Evolutionary conservation across 2,113 vertebrate genomes (phyloP).

Genomic region (cat (Felis catus)): DNA sequence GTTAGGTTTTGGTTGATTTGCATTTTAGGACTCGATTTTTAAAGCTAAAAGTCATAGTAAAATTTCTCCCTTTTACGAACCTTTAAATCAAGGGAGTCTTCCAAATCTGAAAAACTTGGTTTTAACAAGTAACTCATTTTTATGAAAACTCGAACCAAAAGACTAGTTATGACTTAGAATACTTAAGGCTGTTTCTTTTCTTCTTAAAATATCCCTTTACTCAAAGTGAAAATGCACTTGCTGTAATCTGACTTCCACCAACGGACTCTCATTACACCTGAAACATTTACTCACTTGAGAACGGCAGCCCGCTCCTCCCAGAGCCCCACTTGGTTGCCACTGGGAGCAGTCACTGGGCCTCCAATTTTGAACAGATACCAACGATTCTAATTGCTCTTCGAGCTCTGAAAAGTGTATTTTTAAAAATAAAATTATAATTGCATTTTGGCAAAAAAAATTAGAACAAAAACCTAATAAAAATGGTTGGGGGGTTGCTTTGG

Average conservation of each 20-base stretch:
- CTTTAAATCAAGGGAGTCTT: slow-evolving; percentile 11
- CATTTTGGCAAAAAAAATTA: background rate
- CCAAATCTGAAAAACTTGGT: slow-evolving; percentile 41
- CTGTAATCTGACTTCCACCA: slow-evolving; percentile 55
- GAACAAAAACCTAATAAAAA: background rate
- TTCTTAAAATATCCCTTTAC: slow-evolving; percentile 76
- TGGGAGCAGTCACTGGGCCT: background rate
- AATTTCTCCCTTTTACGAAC: background rate
- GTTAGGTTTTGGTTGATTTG: slow-evolving; percentile 16
- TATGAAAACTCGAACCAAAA: slow-evolving; percentile 68
- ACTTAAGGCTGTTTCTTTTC: slow-evolving; percentile 39
- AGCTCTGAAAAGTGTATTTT: background rate
- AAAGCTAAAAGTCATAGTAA: background rate
- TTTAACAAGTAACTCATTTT: slow-evolving; percentile 63
- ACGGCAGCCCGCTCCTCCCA: slow-evolving; percentile 4
- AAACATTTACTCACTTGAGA: slow-evolving; percentile 50
- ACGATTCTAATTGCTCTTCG: background rate
- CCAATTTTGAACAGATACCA: background rate
- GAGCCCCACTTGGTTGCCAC: background rate
- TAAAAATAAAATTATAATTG: background rate
- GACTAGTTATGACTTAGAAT: slow-evolving; percentile 65
- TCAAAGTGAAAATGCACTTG: slow-evolving; percentile 76
- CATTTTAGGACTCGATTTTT: slow-evolving; percentile 13
- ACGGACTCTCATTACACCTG: slow-evolving; percentile 48
- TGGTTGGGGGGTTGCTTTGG: background rate